These are phyloP conservation scores for Tipula vernalis DNA, from an alignment of 2,888 invertebrate genomes.

Conservation along the genomic window DNA sequence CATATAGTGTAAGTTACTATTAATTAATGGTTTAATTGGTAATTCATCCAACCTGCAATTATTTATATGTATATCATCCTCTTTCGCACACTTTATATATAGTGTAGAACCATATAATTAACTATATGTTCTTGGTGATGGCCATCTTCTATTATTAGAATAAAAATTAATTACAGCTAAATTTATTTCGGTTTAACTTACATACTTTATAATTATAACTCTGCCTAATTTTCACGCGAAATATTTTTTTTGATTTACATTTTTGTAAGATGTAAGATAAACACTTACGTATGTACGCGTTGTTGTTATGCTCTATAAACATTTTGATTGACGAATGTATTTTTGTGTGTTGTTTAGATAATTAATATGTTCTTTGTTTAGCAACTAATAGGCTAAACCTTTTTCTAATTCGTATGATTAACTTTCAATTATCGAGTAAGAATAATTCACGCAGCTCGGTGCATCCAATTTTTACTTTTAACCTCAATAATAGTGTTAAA, in stretches of 20 bases:
- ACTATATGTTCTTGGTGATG: background rate
- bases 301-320: background rate
- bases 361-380: background rate
- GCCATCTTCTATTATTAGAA: background rate
- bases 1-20: background rate
- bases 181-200: background rate
- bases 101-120: background rate
- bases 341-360: background rate
- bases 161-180: too few species aligned
- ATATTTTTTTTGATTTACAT: background rate
- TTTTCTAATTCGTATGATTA: background rate
- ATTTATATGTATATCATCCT: background rate
- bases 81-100: background rate
- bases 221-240: background rate
- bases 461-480: background rate
- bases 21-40: background rate
- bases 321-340: background rate
- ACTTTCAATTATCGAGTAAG: background rate
- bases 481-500: background rate
- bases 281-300: background rate
- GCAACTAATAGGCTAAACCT: background rate
- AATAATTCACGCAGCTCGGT: background rate
- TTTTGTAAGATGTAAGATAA: background rate
- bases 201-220: background rate
- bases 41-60: background rate